Percentiles rank a stretch among this genome's conserved stretches.
Evolutionary conservation across 2,113 vertebrate species (phyloP).

Genomic region (Prunella fulvescens): DNA sequence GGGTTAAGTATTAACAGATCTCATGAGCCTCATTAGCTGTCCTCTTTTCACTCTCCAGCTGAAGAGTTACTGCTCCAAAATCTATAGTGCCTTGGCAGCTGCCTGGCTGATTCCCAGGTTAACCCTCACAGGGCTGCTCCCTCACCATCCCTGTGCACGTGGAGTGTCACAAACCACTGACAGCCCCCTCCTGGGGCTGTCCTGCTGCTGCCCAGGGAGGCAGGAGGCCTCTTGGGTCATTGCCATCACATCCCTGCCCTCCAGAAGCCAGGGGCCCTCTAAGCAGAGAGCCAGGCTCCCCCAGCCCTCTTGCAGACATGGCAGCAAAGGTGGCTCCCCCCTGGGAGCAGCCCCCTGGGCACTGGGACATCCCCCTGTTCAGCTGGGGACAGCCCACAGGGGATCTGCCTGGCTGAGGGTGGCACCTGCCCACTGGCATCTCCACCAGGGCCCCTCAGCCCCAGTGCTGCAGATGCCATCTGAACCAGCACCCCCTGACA

Average conservation of each 20-base stretch:
- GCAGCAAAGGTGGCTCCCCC: not conserved
- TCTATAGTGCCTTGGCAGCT: constrained; percentile 54
- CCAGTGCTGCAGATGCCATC: not conserved
- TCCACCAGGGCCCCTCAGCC: not conserved
- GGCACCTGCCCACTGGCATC: not conserved
- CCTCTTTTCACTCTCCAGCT: constrained; percentile 31
- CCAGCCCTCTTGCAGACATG: fast-evolving
- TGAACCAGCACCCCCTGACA: not conserved
- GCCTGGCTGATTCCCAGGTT: constrained; percentile 32
- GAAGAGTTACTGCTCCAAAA: constrained; percentile 63
- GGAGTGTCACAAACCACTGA: fast-evolving
- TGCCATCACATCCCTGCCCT: not conserved
- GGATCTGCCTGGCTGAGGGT: not conserved
- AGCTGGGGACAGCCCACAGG: not conserved
- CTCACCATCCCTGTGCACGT: not conserved
- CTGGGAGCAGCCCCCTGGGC: not conserved
- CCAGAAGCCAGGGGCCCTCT: not conserved
- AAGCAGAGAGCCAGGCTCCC: not conserved
- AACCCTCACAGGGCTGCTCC: not conserved
- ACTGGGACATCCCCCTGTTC: not conserved
- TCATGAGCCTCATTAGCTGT: constrained; percentile 66
- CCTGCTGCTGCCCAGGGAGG: not conserved
- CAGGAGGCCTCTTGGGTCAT: not conserved
- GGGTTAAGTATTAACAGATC: constrained; percentile 67
- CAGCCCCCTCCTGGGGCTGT: not conserved